These are phyloP conservation scores for Gobius niger DNA, from an alignment of 2,113 vertebrate species.

Conservation along the genomic window DNA sequence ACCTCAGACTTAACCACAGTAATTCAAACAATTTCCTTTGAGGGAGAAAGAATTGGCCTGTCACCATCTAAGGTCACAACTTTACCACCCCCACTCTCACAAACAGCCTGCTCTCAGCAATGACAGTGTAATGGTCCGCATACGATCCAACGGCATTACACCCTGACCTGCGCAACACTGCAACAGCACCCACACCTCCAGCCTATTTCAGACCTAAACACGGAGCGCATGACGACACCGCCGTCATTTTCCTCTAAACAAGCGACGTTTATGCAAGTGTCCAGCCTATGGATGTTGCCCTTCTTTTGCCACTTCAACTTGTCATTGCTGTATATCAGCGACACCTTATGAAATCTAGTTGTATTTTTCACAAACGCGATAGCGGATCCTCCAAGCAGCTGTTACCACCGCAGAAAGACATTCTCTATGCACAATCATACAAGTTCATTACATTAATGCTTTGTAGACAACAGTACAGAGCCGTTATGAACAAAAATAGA, in stretches of 20 bases:
- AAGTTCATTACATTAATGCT: conserved; percentile 17
- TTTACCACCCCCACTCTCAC: conserved; percentile 23
- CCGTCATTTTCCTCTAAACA: conserved; percentile 38
- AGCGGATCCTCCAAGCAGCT: neutral
- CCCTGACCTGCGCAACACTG: conserved; percentile 14
- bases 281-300: conserved; percentile 6
- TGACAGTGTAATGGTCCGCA: conserved; percentile 41
- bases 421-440: conserved; percentile 36
- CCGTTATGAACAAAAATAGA: conserved; percentile 13
- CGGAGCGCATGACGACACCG: neutral
- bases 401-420: conserved; percentile 22
- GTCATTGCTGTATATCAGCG: conserved; percentile 28
- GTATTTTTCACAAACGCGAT: conserved; percentile 17
- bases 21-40: conserved; percentile 15
- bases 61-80: conserved; percentile 44
- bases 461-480: neutral
- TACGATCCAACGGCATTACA: conserved; percentile 22
- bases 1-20: conserved; percentile 18
- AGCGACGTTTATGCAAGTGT: conserved; percentile 11
- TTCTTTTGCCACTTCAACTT: conserved; percentile 48
- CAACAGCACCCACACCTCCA: conserved; percentile 37
- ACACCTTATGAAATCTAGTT: conserved; percentile 23
- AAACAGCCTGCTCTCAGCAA: conserved; percentile 24
- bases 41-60: conserved; percentile 20
- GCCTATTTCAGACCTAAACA: neutral